Evolutionary conservation across 2,797 vertebrate genomes (phyloP).

Genomic region (Merluccius polli): DNA sequence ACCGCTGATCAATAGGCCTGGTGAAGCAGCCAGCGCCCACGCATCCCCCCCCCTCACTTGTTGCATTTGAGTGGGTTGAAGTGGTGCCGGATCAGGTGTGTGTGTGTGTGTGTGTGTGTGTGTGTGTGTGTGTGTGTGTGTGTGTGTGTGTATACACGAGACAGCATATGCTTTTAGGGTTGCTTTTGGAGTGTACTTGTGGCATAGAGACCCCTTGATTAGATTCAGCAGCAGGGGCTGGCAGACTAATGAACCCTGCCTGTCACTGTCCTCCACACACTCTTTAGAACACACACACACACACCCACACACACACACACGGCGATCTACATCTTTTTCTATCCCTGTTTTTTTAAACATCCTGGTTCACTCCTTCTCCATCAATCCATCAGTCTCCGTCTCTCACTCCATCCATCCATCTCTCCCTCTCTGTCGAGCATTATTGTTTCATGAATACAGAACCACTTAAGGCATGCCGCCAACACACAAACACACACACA

Average conservation of each 20-base stretch:
- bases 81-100: slow-evolving; percentile 41
- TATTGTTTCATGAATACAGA: neutral
- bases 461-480: neutral
- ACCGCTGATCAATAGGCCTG: slow-evolving; percentile 62
- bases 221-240: slow-evolving; percentile 56
- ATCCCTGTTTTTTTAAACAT: too few species aligned
- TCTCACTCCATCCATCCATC: too few species aligned
- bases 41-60: slow-evolving; percentile 46
- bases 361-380: too few species aligned
- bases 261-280: slow-evolving; percentile 37
- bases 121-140: slow-evolving; percentile 43
- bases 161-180: neutral
- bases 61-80: neutral
- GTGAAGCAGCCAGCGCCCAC: slow-evolving; percentile 65
- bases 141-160: slow-evolving; percentile 41
- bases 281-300: neutral
- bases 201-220: slow-evolving; percentile 54
- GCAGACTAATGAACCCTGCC: slow-evolving; percentile 60
- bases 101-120: slow-evolving; percentile 23
- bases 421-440: neutral
- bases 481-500: neutral
- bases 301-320: neutral
- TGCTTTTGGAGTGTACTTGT: slow-evolving; percentile 5
- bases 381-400: too few species aligned
- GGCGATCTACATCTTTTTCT: too few species aligned